Conservation (phyloP, 2,113 vertebrate genomes). For the Trematocara unimaculatum region DNA sequence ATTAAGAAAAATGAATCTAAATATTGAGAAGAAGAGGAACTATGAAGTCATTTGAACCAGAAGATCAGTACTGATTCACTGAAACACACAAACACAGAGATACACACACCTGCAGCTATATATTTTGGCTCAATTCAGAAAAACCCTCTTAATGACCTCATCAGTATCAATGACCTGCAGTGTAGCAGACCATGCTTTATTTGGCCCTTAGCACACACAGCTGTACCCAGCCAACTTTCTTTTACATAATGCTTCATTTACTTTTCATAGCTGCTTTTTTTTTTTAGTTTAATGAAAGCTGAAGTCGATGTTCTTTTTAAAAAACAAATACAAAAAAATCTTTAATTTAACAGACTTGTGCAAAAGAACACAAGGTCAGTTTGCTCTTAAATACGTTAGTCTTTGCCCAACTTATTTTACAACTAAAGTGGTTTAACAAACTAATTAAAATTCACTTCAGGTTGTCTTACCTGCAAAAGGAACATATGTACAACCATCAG, state of each 20-base stretch:
- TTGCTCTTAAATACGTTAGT: background rate
- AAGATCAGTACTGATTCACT: background rate
- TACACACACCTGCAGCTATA: background rate
- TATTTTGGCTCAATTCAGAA: background rate
- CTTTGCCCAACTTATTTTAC: background rate
- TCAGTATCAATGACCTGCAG: background rate
- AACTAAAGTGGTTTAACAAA: background rate
- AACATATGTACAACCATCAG: slow-evolving; percentile 77
- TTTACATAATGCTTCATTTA: background rate
- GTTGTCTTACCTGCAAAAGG: slow-evolving; percentile 83
- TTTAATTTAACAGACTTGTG: background rate
- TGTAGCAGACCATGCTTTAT: background rate
- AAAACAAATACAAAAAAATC: background rate
- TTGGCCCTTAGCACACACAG: background rate
- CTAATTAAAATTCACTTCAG: background rate
- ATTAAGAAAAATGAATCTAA: background rate
- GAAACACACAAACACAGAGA: background rate
- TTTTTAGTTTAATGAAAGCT: background rate
- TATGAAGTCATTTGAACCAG: background rate
- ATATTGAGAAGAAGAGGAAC: background rate
- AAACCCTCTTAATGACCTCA: slow-evolving; percentile 19
- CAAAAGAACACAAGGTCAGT: background rate
- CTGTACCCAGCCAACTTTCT: background rate
- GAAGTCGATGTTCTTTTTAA: background rate
- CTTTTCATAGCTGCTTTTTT: background rate